These are phyloP conservation scores for Chamaea fasciata DNA, from an alignment of 2,113 vertebrate species.

Conservation along the genomic window DNA sequence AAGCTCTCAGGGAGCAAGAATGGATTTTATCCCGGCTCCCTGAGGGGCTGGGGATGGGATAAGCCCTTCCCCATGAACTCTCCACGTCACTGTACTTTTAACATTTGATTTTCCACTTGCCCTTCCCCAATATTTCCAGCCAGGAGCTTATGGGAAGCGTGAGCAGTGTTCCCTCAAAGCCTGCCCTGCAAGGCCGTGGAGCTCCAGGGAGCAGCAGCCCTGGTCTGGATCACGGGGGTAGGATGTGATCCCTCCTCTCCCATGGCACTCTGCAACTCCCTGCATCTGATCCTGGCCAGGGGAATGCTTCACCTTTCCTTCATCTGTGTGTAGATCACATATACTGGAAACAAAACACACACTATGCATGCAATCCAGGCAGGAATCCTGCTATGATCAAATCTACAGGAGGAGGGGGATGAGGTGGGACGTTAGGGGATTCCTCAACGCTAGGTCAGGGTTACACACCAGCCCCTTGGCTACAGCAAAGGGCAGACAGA, in stretches of 20 bases:
- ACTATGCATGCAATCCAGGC: slow-evolving; percentile 58
- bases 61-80: not conserved
- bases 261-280: not conserved
- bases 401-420: not conserved
- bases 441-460: not conserved
- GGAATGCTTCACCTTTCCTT: not conserved
- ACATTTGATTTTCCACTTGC: not conserved
- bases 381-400: slow-evolving; percentile 42
- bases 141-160: rapidly evolving
- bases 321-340: slow-evolving; percentile 9
- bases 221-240: not conserved
- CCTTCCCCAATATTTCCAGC: not conserved
- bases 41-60: too few relatives aligned
- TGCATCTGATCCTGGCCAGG: not conserved
- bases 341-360: slow-evolving; percentile 42
- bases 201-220: not conserved
- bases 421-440: not conserved
- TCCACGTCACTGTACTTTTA: not conserved
- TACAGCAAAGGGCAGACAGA: not conserved
- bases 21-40: rapidly evolving
- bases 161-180: not conserved
- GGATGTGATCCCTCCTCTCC: not conserved
- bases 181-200: not conserved
- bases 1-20: not conserved
- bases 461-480: not conserved